Base-by-base conservation (phyloP, 2,888 invertebrate species). In the Entomobrya multifasciata region DNA sequence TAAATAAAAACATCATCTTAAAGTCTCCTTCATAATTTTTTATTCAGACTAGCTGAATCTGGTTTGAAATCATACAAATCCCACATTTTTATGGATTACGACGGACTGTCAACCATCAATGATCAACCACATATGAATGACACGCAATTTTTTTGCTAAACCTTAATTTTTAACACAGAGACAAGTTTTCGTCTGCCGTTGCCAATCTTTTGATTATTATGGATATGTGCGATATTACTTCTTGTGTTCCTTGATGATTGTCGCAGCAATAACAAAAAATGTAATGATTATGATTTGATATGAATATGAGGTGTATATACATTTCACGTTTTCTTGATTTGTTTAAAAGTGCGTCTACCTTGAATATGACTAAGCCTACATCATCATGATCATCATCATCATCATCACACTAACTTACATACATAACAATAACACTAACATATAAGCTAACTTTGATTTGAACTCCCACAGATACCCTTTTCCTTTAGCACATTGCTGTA, bases 31-130 rank as follows among this genome's bases (percentile, higher is more conserved):
- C 13, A 49, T 15, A 15, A 36, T 36, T 36, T 36, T 36, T 36
- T 36, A 6, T 36, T 1, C 20, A 65, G 6, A 6, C 13, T 10
- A 10, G 17, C 41, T 4, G 36, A 65, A 65, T 65, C 41, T 41
- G 20, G 65, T 65, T 65, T 65, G 65, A 36, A 65, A 41, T 17
- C 65, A 65, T 65, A 15, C 15, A 60, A 10, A 15, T 13, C n/a
- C 60, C 60, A 22, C n/a, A 36, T 49, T 20, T 65, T 41, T 41
- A 65, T 6, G 8, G 41, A 65, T 65, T 36, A 65, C 41, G 41
- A n/a, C 62, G n/a, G n/a, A n/a, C n/a, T 62, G 62, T 62, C 62
- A 62, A 62, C 62, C 62, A 30, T n/a, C n/a, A n/a, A n/a, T n/a
- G n/a, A n/a, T n/a, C n/a, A n/a, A n/a, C n/a, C n/a, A n/a, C 62